phyloP scores from a whole-genome alignment of 2,888 invertebrate species.

The Torymus texanus region DNA sequence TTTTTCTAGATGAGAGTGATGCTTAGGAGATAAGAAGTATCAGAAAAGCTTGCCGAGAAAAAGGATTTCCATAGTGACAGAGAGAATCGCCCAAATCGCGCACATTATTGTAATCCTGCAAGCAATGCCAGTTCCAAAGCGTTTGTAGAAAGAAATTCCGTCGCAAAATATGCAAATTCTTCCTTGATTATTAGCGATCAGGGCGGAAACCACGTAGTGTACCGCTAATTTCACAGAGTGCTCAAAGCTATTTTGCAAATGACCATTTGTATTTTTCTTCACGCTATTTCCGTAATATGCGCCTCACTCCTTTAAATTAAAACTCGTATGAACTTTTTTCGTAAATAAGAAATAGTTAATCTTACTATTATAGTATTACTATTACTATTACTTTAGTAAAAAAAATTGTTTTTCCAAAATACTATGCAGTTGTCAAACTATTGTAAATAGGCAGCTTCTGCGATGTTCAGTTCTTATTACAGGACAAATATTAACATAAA shows the following conservation, averaged over 20 bases:
- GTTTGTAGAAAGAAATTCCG: slow-evolving; percentile 47
- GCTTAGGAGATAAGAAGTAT: slow-evolving; percentile 12
- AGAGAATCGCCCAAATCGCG: slow-evolving; percentile 48
- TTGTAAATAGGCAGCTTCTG: slow-evolving; percentile 47
- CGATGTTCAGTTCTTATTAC: slow-evolving; percentile 17
- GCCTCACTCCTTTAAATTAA: slow-evolving; percentile 5
- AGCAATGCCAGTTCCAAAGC: slow-evolving; percentile 44
- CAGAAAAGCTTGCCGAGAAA: slow-evolving; percentile 34
- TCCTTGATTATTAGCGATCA: slow-evolving; percentile 16
- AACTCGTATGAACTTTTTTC: slow-evolving; percentile 24
- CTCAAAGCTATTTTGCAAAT: slow-evolving; percentile 35
- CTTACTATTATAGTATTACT: background rate
- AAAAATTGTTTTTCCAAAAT: slow-evolving; percentile 15
- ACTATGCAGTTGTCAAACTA: slow-evolving; percentile 12
- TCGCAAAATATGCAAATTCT: slow-evolving; percentile 31
- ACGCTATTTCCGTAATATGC: slow-evolving; percentile 28
- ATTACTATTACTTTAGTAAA: too few species aligned
- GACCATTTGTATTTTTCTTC: slow-evolving; percentile 26
- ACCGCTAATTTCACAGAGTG: slow-evolving; percentile 34
- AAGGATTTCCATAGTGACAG: slow-evolving; percentile 49
- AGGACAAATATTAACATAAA: slow-evolving; percentile 24
- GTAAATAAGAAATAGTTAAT: slow-evolving; percentile 27
- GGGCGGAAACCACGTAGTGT: slow-evolving; percentile 28
- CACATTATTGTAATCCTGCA: slow-evolving; percentile 54
- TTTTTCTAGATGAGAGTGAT: slow-evolving; percentile 52